Base-by-base conservation (phyloP, 2,888 invertebrate genomes). In the Notocelia uddmanniana region DNA sequence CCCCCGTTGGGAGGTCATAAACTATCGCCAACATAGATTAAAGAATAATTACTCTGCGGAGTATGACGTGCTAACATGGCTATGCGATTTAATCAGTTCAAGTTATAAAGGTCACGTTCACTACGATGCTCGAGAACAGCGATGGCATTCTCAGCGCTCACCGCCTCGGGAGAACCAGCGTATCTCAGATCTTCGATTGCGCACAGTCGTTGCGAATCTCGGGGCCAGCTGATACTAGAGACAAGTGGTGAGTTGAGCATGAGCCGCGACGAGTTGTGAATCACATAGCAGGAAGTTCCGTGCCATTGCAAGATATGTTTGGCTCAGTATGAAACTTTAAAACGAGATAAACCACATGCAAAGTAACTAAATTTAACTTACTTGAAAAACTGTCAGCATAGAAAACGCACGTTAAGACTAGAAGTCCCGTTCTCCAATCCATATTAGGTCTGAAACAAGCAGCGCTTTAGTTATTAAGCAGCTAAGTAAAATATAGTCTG, bases 361-460 rank as follows among this genome's bases (percentile, higher is more conserved):
- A 15, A 45, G 8, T 45, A 45, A n/a, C 6, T 45, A 45, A 6
- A n/a, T 45, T 45, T 45, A 11, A 59, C 93, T 92, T 84, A 94
- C 94, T 94, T 77, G 94, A 94, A 81, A 82, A 94, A 74, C 92
- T 93, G 79, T 92, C 90, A 76, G 87, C 89, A 78, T 85, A 88
- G 74, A 86, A 85, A 74, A 89, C 86, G 75, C 91, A 76, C 21
- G 87, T 83, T 69, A 90, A 82, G 73, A 85, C 77, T 73, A 90
- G 76, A 55, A 92, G 76, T 71, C 83, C 83, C 68, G 88, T 87
- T 73, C 84, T 83, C 94, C 94, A 93, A 82, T 90, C 92, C 92
- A 93, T 93, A 75, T 73, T 86, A 70, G 77, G 84, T 80, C 93
- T 93, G 90, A 75, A 78, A 78, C 66, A 57, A 54, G 21, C 18